Base-by-base conservation (phyloP, 2,113 vertebrate species). In the Leucosticte australis region DNA sequence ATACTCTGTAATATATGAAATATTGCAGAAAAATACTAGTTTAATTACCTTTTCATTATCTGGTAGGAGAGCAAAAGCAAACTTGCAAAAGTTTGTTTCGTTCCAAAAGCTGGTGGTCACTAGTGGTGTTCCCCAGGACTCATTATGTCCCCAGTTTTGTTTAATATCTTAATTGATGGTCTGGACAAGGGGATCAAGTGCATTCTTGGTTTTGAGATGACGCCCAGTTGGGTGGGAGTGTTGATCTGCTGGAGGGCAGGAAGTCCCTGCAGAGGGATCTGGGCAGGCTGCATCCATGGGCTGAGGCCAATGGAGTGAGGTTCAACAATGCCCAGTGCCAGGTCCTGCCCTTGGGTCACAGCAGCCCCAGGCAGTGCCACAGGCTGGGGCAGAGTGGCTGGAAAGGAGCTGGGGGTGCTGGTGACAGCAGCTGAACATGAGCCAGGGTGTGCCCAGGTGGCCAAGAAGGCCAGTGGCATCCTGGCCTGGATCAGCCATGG, bases 221-320 rank as follows among this genome's bases (percentile, higher is more conserved):
- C 13, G 5, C 9, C 1, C 3, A 7, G 0, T 0, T 81, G 12
- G 3, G 9, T 2, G 1, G 5, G 5, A 42, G 6, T 30, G 35
- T 28, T 50, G 50, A 11, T 65, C 9, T 28, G 50, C 31, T 50
- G 67, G 17, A 57, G 42, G 2, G 13, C 10, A 65, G 31, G 8
- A 37, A 20, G 15, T 8, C 44, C 11, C 68, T 73, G 27, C 52
- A 81, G 68, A 30, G 27, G 44, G 22, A 20, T 89, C 44, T 24
- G 60, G 18, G 4, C 37, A 74, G 37, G 27, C 37, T 52, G 44
- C 19, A n/a, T 30, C 6, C 0, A 39, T 28, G 50, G 39, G 37
- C 44, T 17, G 15, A 65, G 77, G 60, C 27, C 59, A 7, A 0
- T 23, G 68, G 22, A 3, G 22, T 19, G 59, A 74, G 23, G 27